Conservation (phyloP, 1,140 invertebrate genomes). For the Pseudoatta argentina region DNA sequence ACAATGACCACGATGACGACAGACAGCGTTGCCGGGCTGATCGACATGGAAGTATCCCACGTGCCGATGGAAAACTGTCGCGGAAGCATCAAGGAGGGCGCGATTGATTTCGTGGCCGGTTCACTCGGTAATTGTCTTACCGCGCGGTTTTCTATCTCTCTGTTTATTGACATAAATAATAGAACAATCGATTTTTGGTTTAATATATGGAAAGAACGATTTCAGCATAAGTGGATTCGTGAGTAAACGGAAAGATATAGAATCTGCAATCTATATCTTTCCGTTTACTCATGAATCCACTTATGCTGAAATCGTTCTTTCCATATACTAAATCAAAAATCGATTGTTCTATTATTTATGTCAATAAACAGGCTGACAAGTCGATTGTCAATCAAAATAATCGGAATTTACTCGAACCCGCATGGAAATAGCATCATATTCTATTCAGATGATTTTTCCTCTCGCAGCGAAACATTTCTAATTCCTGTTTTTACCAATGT, state of each 20-base stretch:
- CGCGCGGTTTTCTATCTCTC: neutral
- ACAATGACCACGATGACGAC: slow-evolving; percentile 58
- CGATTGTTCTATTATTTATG: neutral
- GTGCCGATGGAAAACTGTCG: slow-evolving; percentile 33
- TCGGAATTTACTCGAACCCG: neutral
- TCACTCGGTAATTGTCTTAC: slow-evolving; percentile 88
- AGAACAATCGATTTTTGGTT: neutral
- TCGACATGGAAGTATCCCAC: slow-evolving; percentile 13
- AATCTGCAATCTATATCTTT: slow-evolving; percentile 1
- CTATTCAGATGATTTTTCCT: neutral
- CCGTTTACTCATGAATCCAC: neutral
- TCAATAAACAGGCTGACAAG: neutral
- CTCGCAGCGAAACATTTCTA: neutral
- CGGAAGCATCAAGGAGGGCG: slow-evolving; percentile 87
- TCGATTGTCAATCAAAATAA: neutral
- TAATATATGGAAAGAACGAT: neutral
- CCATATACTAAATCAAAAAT: neutral
- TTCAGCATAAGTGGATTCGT: neutral
- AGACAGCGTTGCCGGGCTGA: slow-evolving; percentile 5
- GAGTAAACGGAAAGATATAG: neutral
- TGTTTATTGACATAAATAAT: neutral
- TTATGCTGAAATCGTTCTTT: neutral
- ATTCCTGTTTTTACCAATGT: no score
- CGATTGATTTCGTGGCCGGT: slow-evolving; percentile 91
- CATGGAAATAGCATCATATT: neutral